A percentile compares a stretch with the other conserved stretches of the same genome.
Evolutionary conservation across 2,113 vertebrate species (phyloP).

Genomic region (Agelaius phoeniceus): DNA sequence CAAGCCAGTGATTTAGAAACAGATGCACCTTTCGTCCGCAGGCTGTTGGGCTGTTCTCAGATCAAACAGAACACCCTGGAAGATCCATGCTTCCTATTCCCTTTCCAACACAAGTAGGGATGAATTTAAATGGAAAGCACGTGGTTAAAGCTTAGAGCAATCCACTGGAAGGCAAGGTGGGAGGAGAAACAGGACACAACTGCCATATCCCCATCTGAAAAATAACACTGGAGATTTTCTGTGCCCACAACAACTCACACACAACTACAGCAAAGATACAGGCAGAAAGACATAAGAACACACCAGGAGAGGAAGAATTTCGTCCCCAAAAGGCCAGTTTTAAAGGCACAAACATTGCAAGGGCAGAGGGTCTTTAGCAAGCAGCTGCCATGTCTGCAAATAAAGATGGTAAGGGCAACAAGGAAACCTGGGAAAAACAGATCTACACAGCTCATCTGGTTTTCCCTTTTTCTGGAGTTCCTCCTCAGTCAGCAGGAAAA

Average conservation of each 20-base stretch:
- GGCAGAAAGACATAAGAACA: background rate
- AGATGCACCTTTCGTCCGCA: fast-evolving
- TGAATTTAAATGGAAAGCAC: background rate
- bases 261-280: background rate
- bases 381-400: background rate
- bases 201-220: background rate
- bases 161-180: background rate
- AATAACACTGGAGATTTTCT: background rate
- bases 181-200: background rate
- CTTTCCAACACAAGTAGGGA: background rate
- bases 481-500: background rate
- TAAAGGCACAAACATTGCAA: background rate
- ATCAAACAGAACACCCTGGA: background rate
- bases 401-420: background rate
- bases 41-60: fast-evolving
- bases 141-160: background rate
- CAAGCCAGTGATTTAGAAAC: background rate
- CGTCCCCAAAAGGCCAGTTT: background rate
- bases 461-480: background rate
- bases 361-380: background rate
- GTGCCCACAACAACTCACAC: background rate
- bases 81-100: background rate
- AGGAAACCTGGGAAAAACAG: background rate
- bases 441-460: background rate
- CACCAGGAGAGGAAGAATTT: background rate